These are phyloP conservation scores for Drosophila micromelanica DNA, from an alignment of 1,140 invertebrate species.

Conservation along the genomic window DNA sequence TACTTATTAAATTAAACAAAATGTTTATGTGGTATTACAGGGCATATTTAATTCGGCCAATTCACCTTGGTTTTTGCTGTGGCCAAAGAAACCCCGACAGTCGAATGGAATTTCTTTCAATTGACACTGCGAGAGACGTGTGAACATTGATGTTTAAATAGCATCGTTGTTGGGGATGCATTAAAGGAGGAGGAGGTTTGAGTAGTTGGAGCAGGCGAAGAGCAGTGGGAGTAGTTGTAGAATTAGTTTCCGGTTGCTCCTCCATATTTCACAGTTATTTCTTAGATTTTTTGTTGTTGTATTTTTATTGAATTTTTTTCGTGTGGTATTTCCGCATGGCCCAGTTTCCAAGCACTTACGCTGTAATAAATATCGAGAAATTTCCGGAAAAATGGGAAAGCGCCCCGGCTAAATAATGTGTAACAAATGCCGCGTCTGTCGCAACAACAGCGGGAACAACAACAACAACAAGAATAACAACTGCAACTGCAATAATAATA, in stretches of 20 bases:
- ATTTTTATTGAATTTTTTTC: conserved; percentile 38
- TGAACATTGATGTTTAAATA: conserved; percentile 43
- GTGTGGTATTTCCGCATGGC: conserved; percentile 67
- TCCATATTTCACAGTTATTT: conserved; percentile 27
- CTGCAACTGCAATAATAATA: conserved; percentile 69
- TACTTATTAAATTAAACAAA: too few relatives aligned
- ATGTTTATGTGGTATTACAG: background rate
- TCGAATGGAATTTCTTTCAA: conserved; percentile 26
- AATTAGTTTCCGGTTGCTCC: conserved; percentile 36
- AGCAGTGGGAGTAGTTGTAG: background rate
- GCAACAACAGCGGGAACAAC: conserved; percentile 49
- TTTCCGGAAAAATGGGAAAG: conserved; percentile 46
- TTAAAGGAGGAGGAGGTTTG: too few relatives aligned
- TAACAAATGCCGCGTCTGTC: conserved; percentile 77
- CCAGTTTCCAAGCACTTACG: conserved; percentile 52
- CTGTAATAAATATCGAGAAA: conserved; percentile 65
- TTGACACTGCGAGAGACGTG: conserved; percentile 34
- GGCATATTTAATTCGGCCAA: background rate
- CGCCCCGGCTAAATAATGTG: conserved; percentile 66
- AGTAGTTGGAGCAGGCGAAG: background rate
- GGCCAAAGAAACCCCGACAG: background rate
- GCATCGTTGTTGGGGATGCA: background rate
- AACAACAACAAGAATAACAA: conserved; percentile 14
- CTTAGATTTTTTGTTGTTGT: conserved; percentile 3
- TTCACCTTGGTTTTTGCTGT: background rate